A percentile compares a stretch with the other conserved stretches of the same genome.
Conservation (phyloP, 1,140 invertebrate genomes). For the Lamellibrachia luymesi region DNA sequence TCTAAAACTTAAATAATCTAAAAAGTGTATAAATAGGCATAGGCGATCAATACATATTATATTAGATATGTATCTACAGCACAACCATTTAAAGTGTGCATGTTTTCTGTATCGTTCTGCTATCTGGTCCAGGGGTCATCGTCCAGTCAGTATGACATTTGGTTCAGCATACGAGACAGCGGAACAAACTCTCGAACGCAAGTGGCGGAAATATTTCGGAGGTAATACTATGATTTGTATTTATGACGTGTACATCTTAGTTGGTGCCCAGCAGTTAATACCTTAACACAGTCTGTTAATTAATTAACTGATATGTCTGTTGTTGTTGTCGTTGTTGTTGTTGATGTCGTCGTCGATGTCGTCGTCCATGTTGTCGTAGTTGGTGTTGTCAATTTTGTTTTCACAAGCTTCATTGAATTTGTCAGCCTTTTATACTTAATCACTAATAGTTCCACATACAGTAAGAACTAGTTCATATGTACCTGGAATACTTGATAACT, state of each 20-base stretch:
- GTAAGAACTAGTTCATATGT: too few species aligned
- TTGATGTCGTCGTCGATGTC: neutral
- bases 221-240: slow-evolving; percentile 18
- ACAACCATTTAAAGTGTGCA: too few species aligned
- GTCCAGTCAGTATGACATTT: neutral
- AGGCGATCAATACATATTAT: too few species aligned
- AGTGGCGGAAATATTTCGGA: slow-evolving; percentile 31
- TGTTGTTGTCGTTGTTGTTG: slow-evolving; percentile 6
- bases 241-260: neutral
- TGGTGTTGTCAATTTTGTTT: too few species aligned
- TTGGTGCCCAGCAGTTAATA: neutral
- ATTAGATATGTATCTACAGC: too few species aligned
- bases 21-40: too few species aligned
- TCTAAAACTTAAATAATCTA: too few species aligned
- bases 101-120: neutral
- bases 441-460: too few species aligned
- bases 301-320: neutral
- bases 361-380: too few species aligned
- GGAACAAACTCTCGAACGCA: slow-evolving; percentile 25
- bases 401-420: too few species aligned
- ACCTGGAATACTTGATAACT: neutral
- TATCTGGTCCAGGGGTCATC: neutral
- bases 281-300: neutral
- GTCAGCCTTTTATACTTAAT: too few species aligned
- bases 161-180: slow-evolving; percentile 20